phyloP scores from a whole-genome alignment of 2,113 vertebrate genomes.

The Neofelis nebulosa region DNA sequence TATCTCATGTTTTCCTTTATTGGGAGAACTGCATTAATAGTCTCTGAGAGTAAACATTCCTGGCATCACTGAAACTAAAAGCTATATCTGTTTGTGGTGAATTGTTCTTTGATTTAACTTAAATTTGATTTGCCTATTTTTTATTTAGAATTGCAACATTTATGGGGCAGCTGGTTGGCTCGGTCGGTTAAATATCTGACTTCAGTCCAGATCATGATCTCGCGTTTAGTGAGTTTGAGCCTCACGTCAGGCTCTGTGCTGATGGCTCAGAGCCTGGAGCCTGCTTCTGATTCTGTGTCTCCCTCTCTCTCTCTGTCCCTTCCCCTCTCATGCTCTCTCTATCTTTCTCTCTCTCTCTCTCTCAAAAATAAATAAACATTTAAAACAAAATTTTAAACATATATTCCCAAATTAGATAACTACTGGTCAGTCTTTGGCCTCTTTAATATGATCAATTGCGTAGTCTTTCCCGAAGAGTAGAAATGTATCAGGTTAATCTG shows the following conservation, averaged over 20 bases:
- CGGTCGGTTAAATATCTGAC: too few relatives aligned
- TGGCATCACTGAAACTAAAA: not conserved
- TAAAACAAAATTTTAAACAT: not conserved
- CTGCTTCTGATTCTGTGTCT: too few relatives aligned
- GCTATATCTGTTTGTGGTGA: not conserved
- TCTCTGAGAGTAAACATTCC: not conserved
- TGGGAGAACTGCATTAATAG: not conserved
- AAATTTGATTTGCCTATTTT: not conserved
- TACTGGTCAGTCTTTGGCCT: not conserved
- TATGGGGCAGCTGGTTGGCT: too few relatives aligned
- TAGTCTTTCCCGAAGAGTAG: not conserved
- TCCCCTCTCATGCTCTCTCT: too few relatives aligned
- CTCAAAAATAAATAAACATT: too few relatives aligned
- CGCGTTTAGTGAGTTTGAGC: too few relatives aligned
- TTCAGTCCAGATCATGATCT: too few relatives aligned
- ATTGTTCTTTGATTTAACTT: not conserved
- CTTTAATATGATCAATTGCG: not conserved
- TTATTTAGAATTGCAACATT: not conserved
- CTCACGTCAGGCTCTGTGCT: too few relatives aligned
- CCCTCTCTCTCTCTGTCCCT: too few relatives aligned
- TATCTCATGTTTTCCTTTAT: not conserved
- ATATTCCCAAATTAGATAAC: not conserved
- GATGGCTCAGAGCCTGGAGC: too few relatives aligned
- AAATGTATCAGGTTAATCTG: not conserved
- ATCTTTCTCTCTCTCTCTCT: too few relatives aligned